Base-by-base conservation (phyloP, 2,888 invertebrate genomes). In the Cheilosia vulpina region DNA sequence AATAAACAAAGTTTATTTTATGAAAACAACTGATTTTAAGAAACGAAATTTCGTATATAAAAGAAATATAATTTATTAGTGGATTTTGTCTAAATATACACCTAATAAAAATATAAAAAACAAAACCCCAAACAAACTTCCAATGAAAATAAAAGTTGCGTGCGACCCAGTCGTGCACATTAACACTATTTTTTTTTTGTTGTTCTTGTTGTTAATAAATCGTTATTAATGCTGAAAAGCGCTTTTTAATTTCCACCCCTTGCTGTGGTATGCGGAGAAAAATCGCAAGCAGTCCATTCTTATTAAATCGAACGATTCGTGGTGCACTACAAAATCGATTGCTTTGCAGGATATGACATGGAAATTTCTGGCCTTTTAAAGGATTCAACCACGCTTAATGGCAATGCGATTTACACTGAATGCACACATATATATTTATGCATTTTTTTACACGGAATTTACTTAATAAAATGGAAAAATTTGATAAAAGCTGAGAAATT, bases 141-240 rank as follows among this genome's bases (percentile, higher is more conserved):
- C 6, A 31, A 31, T 31, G 6, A 6, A 31, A 31, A 7, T 9
- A 2, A 31, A 31, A 31, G 9, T 31, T 31, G 2, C 2, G 2
- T 31, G 31, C 31, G 31, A 31, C 3, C 9, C 31, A 31, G 9
- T 31, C 31, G 31, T 31, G 9, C 31, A 9, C 9, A 31, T 31
- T 31, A 9, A 9, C 2, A 2, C 2, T 9, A 31, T 9, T 31
- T 9, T 31, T 31, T 31, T 31, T 31, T 9, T 31, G 6, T 31
- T 53, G 21, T 24, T 52, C 6, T 21, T 52, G 38, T 41, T 41
- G 89, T 90, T 90, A 91, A 90, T 89, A 91, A 89, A 90, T 91
- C 90, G 89, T 90, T 89, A 90, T 91, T 91, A 90, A 91, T 90
- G 90, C 89, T 83, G 87, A 88, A 88, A 88, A 88, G 87, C 87